Evolutionary conservation across 2,113 vertebrate genomes (phyloP).

Genomic region (Myanophis thanlyinensis): DNA sequence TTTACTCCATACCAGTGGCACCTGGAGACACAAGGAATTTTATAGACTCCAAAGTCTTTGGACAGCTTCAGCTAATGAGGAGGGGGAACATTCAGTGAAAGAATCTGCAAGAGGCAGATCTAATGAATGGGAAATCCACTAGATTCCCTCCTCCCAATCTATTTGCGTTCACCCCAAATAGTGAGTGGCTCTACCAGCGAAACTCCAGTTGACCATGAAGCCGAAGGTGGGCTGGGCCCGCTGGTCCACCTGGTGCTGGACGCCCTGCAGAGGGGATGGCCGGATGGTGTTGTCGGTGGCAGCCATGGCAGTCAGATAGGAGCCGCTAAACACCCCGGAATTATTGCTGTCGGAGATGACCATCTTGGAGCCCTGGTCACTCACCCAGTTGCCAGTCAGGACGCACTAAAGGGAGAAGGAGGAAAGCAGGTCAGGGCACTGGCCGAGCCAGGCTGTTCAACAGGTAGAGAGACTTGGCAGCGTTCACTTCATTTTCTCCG

Average conservation of each 20-base stretch:
- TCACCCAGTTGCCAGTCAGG: neutral
- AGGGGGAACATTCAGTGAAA: neutral
- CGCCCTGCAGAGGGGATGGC: neutral
- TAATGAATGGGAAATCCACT: neutral
- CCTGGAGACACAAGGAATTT: neutral
- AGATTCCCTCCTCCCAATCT: neutral
- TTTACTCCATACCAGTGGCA: neutral
- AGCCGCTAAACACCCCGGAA: neutral
- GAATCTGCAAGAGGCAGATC: neutral
- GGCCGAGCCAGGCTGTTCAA: neutral
- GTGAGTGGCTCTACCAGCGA: neutral
- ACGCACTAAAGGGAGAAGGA: neutral
- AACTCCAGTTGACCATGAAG: neutral
- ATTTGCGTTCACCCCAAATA: neutral
- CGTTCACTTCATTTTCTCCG: neutral
- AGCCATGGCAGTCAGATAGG: neutral
- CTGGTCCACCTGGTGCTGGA: neutral
- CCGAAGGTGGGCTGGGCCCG: neutral
- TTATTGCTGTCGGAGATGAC: neutral
- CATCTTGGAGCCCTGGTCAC: neutral
- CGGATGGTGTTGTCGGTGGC: neutral
- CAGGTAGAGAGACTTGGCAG: neutral
- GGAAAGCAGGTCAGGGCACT: rapidly evolving
- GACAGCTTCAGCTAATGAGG: neutral
- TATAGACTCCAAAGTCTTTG: neutral